These are phyloP conservation scores for Paracentrotus lividus DNA, from an alignment of 53 echinoderm and acorn worm species.

Conservation along the genomic window DNA sequence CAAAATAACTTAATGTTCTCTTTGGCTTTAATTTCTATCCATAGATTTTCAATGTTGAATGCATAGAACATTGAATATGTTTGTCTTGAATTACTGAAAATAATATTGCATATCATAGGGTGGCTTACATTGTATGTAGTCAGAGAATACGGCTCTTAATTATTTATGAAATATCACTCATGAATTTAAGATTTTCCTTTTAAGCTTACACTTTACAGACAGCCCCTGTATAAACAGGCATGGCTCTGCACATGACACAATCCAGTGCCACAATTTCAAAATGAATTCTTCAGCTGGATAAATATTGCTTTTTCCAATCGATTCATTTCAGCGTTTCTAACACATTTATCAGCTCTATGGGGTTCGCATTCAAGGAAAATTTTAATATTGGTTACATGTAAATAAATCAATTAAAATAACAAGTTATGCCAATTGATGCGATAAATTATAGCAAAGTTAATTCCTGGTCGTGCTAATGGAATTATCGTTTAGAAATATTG, in stretches of 20 bases:
- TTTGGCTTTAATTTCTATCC: too few species aligned
- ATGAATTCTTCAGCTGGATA: constrained; percentile 4
- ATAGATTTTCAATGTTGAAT: too few species aligned
- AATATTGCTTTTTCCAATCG: background rate
- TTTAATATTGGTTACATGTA: background rate
- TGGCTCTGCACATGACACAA: constrained; percentile 1
- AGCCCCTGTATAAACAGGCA: background rate
- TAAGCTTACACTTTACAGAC: background rate
- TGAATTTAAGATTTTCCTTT: background rate
- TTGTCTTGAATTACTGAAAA: too few species aligned
- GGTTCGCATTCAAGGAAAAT: background rate
- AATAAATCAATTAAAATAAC: constrained; percentile 18
- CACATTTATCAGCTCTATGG: background rate
- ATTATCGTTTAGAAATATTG: too few species aligned
- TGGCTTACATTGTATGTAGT: too few species aligned
- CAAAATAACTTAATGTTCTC: too few species aligned
- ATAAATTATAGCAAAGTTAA: too few species aligned
- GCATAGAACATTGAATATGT: too few species aligned
- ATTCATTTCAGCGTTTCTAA: background rate
- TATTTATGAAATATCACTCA: background rate
- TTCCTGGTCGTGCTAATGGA: too few species aligned
- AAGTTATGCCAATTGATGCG: background rate
- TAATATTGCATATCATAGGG: too few species aligned
- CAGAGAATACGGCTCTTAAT: too few species aligned
- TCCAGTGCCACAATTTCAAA: background rate